Evolutionary conservation across 2,888 invertebrate genomes (phyloP), one percentile per base, ranked within the genome.

Genomic region (Diaperis boleti): DNA sequence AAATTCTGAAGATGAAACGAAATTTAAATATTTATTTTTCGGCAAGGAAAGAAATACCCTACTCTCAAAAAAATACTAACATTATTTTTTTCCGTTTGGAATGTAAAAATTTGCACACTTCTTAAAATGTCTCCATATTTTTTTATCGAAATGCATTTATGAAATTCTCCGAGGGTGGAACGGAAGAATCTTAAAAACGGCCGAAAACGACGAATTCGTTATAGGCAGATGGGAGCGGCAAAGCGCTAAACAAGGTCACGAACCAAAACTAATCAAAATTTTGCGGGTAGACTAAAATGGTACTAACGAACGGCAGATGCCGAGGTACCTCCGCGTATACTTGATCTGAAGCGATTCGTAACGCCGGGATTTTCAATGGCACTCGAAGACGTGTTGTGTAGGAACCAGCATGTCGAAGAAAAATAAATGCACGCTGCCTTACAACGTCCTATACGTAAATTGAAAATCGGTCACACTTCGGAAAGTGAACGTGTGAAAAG

Each of bases 211-310:
- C 47, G 60, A 72, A 78, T 79, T 79, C 76, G 79, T 76, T 75
- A 75, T 76, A 77, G 76, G 72, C 79, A 79, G 79, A 78, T 79
- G 79, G 67, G 65, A 60, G 65, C 59, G 50, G 66, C 56, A 56
- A 60, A 54, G 62, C 61, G 54, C 70, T 70, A 74, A 77, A 74
- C 75, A 77, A 75, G 70, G 69, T 70, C 74, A 71, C 72, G 70
- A 69, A 72, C 75, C 78, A 76, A 68, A 74, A 71, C 79, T 72
- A 79, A 79, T 79, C 76, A 70, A 64, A 71, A 76, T 77, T 78
- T 76, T 74, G 77, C 76, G 77, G 74, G 74, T 73, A 68, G 65
- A 41, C 54, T 62, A 57, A 69, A 72, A 73, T 64, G 66, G 68
- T 63, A 67, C 73, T 73, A 73, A 74, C 70, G 68, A 64, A 68